Conservation (phyloP, 2,797 vertebrate species). For the Protosalanx chinensis region DNA sequence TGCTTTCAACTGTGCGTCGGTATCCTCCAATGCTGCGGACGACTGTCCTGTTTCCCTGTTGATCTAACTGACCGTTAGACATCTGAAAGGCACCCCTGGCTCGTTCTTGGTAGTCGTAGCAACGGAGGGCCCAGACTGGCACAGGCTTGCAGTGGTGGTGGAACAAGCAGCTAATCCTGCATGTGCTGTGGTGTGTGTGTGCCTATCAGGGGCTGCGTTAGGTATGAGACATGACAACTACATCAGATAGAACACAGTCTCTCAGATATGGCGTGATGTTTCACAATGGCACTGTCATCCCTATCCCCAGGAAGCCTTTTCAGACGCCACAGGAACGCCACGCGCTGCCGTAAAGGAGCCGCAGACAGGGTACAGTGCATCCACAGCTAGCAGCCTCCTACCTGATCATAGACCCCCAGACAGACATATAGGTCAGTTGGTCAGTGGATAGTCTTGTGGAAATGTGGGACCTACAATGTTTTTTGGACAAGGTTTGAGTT, state of each 20-base stretch:
- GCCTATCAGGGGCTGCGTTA: neutral
- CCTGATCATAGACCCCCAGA: too few species aligned
- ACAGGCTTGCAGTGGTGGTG: too few species aligned
- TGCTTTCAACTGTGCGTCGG: neutral
- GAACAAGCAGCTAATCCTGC: too few species aligned
- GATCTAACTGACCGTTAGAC: constrained; percentile 63
- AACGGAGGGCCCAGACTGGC: too few species aligned
- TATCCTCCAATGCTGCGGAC: neutral
- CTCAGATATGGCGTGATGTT: neutral
- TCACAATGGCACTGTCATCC: neutral
- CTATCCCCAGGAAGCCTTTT: neutral
- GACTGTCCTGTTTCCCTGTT: constrained; percentile 50
- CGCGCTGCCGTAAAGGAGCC: neutral
- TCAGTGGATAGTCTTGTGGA: neutral
- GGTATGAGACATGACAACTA: neutral
- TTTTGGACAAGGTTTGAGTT: too few species aligned
- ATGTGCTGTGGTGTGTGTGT: constrained; percentile 26
- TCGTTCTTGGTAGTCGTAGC: constrained; percentile 39
- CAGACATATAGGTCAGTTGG: neutral
- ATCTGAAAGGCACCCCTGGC: constrained; percentile 52
- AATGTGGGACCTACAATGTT: too few species aligned
- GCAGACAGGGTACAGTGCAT: neutral
- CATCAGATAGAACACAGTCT: neutral
- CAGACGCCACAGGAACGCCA: neutral
- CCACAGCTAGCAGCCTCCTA: neutral